Base-by-base conservation (phyloP, 2,797 vertebrate genomes). In the Aeoliscus strigatus region DNA sequence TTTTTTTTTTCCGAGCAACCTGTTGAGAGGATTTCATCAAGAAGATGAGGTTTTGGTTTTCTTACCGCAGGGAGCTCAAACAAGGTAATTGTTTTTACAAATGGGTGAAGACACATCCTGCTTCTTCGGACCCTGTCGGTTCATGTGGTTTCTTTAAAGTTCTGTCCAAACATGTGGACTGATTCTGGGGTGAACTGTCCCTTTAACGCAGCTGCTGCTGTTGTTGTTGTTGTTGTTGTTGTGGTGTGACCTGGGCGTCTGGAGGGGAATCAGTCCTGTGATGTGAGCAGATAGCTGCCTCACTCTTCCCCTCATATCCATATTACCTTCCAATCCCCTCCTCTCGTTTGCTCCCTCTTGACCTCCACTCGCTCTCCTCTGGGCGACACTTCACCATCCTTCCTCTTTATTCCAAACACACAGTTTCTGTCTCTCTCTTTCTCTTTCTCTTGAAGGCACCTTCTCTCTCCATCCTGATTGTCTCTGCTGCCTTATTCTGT, bases 231-330 rank as follows among this genome's bases (percentile, higher is more conserved):
- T n/a, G n/a, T n/a, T n/a, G n/a, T 56, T 65, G 53, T 60, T 49
- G 65, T 51, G 57, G 39, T 53, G 55, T 55, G 71, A 69, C 69
- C 69, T 15, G 51, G 52, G 46, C 59, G 60, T 61, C 61, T 64
- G 62, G 58, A 25, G 60, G 55, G 53, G 60, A 51, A 80, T 76
- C 71, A 28, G 78, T 82, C 28, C 43, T 75, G 67, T 76, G 77
- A 79, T 81, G 67, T 57, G 21, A 77, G 70, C 73, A 70, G 79
- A 76, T 80, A 75, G 58, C 70, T 42, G 9, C 54, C 55, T 41
- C 35, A 27, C 39, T 51, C 68, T 60, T 60, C 51, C 64, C 53
- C 58, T 64, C 52, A 48, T 59, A 69, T 70, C n/a, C n/a, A 73
- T 81, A 81, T 83, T 70, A 79, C 60, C 63, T 54, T 56, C 77